Percentiles rank a stretch among this genome's conserved stretches.
These are phyloP conservation scores for Cephalopholis sonnerati DNA, from an alignment of 2,113 vertebrate genomes.

Conservation along the genomic window DNA sequence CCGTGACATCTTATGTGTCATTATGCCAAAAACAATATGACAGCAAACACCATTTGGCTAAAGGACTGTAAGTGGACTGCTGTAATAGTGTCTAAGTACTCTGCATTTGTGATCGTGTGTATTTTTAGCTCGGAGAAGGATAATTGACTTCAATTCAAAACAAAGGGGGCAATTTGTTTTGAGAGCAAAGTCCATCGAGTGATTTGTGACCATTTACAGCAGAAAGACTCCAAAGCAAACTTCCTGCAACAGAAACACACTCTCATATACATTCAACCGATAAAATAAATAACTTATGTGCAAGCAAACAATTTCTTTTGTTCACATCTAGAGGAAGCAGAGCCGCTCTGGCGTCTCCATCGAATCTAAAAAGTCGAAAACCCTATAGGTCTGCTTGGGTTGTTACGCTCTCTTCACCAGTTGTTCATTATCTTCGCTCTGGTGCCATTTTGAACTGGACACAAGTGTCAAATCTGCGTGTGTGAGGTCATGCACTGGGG, in stretches of 20 bases:
- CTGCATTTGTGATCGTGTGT: neutral
- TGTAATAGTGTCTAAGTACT: neutral
- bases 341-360: neutral
- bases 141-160: neutral
- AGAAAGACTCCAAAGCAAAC: too few relatives aligned
- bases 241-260: neutral
- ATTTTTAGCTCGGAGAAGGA: neutral
- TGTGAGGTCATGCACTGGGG: too few relatives aligned
- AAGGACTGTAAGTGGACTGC: neutral
- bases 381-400: too few relatives aligned
- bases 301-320: neutral
- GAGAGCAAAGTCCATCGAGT: neutral
- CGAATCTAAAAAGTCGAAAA: neutral
- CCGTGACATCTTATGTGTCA: neutral
- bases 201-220: neutral
- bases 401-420: too few relatives aligned
- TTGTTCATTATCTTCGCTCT: too few relatives aligned
- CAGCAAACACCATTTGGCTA: neutral
- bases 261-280: neutral
- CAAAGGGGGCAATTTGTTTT: neutral
- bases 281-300: neutral
- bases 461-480: too few relatives aligned
- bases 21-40: constrained; percentile 9
- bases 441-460: too few relatives aligned
- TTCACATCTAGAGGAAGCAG: neutral